These are phyloP conservation scores for Rhabdomys dilectus DNA, from an alignment of 2,113 vertebrate species.

Conservation along the genomic window DNA sequence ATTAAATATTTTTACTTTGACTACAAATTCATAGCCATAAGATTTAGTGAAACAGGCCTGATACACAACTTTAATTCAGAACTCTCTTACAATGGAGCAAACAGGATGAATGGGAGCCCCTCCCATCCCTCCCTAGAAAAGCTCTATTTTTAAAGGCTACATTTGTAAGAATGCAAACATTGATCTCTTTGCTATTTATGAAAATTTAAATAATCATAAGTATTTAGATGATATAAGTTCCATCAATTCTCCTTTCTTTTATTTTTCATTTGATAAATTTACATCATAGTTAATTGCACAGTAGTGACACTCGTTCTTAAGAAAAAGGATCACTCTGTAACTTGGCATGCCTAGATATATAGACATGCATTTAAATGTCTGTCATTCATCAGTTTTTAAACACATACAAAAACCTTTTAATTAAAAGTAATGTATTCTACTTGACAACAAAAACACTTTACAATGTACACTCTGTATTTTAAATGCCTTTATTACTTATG, in stretches of 20 bases:
- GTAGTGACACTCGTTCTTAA: slow-evolving; percentile 29
- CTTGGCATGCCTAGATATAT: neutral
- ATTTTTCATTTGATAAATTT: slow-evolving; percentile 59
- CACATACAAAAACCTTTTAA: slow-evolving; percentile 66
- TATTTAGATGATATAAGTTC: neutral
- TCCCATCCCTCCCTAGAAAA: neutral
- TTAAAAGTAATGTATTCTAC: slow-evolving; percentile 55
- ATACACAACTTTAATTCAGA: neutral
- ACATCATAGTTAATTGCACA: neutral
- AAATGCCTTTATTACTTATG: slow-evolving; percentile 13
- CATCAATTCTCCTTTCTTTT: neutral
- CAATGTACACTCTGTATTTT: neutral
- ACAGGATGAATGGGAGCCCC: neutral
- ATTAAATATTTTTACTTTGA: neutral
- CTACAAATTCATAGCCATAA: slow-evolving; percentile 26
- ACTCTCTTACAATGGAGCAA: neutral
- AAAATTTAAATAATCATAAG: neutral
- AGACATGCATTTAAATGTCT: neutral
- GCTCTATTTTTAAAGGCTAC: neutral
- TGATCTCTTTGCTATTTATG: neutral
- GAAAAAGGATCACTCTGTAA: slow-evolving; percentile 2
- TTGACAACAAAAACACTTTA: slow-evolving; percentile 60
- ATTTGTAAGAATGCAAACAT: slow-evolving; percentile 53
- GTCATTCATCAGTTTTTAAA: neutral
- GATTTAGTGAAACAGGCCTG: neutral